Evolutionary conservation across 2,113 vertebrate genomes (phyloP), one percentile per base, ranked within the genome.

Genomic region (Neogobius melanostomus): DNA sequence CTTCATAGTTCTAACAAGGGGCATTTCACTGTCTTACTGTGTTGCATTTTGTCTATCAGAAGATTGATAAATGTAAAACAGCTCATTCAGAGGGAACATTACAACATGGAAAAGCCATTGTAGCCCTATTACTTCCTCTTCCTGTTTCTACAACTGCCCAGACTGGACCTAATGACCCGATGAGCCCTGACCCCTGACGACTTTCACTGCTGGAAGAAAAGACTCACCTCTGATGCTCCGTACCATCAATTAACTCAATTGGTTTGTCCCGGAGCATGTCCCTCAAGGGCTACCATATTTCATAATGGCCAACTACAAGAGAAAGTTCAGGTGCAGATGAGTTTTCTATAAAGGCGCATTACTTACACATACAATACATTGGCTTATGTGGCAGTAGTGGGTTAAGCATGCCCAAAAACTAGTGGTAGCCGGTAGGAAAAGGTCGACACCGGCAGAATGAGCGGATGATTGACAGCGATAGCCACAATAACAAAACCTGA

Each of bases 401-500:
- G 28, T 36, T 36, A 36, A 36, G 28, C 28, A 36, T 21, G 21
- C 21, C 21, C 21, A 2, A 21, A 21, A 21, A 21, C 21, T 1
- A 21, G 21, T 21, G 21, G 21, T 21, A 21, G 21, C 21, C 21
- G 21, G 21, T 21, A 21, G 21, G n/a, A n/a, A 63, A 66, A 66
- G 71, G 66, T 65, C 72, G 81, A 79, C 36, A 36, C 65, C 68
- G 21, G 68, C 57, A 71, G 72, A 74, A 77, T n/a, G 42, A 66
- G 62, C 1, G 6, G 56, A 73, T 85, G 87, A 86, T 66, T 87
- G 85, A 82, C 86, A 82, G 86, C 72, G 82, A 72, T 73, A 81
- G 79, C 76, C 83, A 82, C 66, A 83, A 76, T 72, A 78, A 82
- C 76, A 81, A 81, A 81, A 71, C 53, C 54, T n/a, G 68, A 77